Base-by-base conservation (phyloP, 2,797 vertebrate genomes). In the Rousettus madagascariensis region DNA sequence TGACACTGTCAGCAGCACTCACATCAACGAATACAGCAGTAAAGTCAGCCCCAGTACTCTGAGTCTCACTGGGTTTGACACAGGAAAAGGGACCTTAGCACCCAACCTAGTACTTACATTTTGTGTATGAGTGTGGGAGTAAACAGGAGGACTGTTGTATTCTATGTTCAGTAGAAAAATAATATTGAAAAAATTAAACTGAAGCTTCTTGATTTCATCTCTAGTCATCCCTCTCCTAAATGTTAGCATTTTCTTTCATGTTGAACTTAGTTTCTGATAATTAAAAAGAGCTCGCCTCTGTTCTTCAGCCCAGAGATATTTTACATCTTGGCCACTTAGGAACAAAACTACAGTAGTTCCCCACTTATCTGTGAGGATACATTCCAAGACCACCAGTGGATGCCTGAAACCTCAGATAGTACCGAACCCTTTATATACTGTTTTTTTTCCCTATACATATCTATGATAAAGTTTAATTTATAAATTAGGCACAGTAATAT, bases 31-130 rank as follows among this genome's bases (percentile, higher is more conserved):
- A 89, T 13, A 82, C 83, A 68, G 10, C 6, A 65, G 6, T 51
- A 71, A 8, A 16, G 69, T 41, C 9, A 77, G 63, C 2, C 17
- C 11, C 66, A 26, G 41, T 9, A 30, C n/a, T 0, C 9, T 0
- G 22, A 17, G 15, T 53, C 69, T 9, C 88, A 53, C 26, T 22
- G 8, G 69, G 87, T 17, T 24, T 77, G 26, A 83, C 43, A 75
- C n/a, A 59, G 38, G 33, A 66, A 26, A 55, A 80, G 24, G 5
- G 5, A 61, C 61, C 36, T 85, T 72, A 22, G 46, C 63, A 95
- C 43, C 15, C 28, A 38, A 2, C 11, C 33, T 10, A 87, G 16
- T 43, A 41, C 38, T 74, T 65, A 15, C 74, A 28, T 68, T 93
- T 30, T 43, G 41, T 61, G 68, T 75, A 5, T 13, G 55, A 55